Evolutionary conservation across 2,888 invertebrate species (phyloP).

Genomic region (Metopia argyrocephala): DNA sequence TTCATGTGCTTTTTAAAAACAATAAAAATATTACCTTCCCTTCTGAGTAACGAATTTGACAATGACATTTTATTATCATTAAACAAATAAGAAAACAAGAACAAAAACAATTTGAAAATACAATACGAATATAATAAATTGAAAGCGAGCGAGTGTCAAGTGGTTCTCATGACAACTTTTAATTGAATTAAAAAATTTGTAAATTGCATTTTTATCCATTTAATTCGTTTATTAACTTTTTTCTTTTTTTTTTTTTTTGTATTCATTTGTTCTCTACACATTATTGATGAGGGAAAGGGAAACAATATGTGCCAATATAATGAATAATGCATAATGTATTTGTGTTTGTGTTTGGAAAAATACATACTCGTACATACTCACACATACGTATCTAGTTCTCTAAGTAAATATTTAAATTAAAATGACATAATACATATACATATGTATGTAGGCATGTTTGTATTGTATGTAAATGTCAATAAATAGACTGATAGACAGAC

Average conservation of each 20-base stretch:
- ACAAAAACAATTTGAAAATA: not conserved
- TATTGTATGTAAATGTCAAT: no score
- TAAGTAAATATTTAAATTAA: no score
- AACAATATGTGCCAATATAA: no score
- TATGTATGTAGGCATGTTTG: no score
- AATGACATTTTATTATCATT: slow-evolving; percentile 33
- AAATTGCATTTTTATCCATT: slow-evolving; percentile 25
- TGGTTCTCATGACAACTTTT: slow-evolving; percentile 55
- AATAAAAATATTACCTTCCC: not conserved
- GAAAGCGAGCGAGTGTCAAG: slow-evolving; percentile 49
- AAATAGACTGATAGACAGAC: no score
- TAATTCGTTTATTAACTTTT: not conserved
- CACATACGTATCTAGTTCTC: no score
- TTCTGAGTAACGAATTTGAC: slow-evolving; percentile 6
- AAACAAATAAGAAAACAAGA: slow-evolving; percentile 14
- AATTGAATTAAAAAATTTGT: slow-evolving; percentile 54
- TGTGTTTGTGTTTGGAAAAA: no score
- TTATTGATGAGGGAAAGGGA: not conserved
- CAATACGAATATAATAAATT: slow-evolving; percentile 18
- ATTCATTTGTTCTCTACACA: no score
- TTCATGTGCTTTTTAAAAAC: slow-evolving; percentile 4
- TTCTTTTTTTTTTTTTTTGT: no score
- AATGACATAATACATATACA: no score
- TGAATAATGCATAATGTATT: no score
- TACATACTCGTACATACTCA: not conserved